Base-by-base conservation (phyloP, 2,888 invertebrate species). In the Seladonia tumulorum region DNA sequence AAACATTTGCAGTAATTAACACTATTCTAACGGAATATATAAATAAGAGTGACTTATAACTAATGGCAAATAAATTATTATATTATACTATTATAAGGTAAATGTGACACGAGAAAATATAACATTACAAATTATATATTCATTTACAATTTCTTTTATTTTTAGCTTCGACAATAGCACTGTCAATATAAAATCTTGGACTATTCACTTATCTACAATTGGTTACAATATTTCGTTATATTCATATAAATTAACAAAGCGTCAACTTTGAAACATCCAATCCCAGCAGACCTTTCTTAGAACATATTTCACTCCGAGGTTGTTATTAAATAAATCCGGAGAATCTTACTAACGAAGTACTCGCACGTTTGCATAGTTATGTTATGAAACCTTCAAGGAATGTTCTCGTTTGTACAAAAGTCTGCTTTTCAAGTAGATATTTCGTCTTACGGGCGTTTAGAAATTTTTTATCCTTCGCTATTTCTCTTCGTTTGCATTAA, bases 401-500 rank as follows among this genome's bases (percentile, higher is more conserved):
- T 63, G 57, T 22, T 49, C 83, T 39, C 1, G 12, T 68, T 35
- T 71, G 60, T 78, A 73, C 72, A 79, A 78, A 76, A 81, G 18
- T 18, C 57, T 76, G 79, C 29, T 57, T 35, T 73, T 22, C 57
- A 29, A 77, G 29, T 80, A 85, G 73, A n/a, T 73, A 45, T 25
- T n/a, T 49, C 14, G 18, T 68, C 22, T 60, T 76, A 70, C 35
- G 68, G 35, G 77, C 75, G 3, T 63, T 57, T 74, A 77, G 14
- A 35, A 79, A 60, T 75, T 82, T 81, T 79, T 77, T 14, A n/a
- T 42, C 5, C 70, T n/a, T 79, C 78, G 68, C 73, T 76, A 29
- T 82, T 81, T 79, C 70, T 83, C 73, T 86, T 47, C 71, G 60
- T 76, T 73, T 63, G 49, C 70, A 39, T 88, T 73, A 88, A 75